A percentile compares a stretch with the other conserved stretches of the same genome.
Conservation (phyloP, 64 coral and sea anemone genomes). For the Dendronephthya gigantea region DNA sequence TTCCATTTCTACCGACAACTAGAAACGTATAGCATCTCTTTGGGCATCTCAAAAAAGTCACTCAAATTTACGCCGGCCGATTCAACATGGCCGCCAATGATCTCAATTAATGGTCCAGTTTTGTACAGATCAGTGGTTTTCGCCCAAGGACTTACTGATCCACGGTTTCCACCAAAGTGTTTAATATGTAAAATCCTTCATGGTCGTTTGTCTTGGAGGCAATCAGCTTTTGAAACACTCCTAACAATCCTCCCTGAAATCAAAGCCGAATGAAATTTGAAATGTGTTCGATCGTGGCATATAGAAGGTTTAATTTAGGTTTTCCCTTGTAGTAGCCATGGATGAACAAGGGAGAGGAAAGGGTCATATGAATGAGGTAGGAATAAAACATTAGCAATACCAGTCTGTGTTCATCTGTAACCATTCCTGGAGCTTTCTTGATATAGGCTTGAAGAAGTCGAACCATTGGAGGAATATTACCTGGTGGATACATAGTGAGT, state of each 20-base stretch:
- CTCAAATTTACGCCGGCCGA: no score
- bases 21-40: no score
- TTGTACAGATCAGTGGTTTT: not conserved
- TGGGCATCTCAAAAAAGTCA: no score
- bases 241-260: slow-evolving; percentile 65
- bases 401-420: slow-evolving; percentile 59
- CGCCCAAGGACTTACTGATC: slow-evolving; percentile 45
- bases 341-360: no score
- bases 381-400: no score
- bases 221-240: slow-evolving; percentile 95
- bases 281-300: no score
- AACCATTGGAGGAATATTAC: slow-evolving; percentile 91
- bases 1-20: no score
- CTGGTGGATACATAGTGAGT: slow-evolving; percentile 12
- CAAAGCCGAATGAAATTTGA: not conserved
- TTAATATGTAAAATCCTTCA: slow-evolving; percentile 91
- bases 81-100: no score
- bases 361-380: no score
- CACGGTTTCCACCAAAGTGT: slow-evolving; percentile 78
- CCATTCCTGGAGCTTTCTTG: slow-evolving; percentile 63
- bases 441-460: slow-evolving; percentile 90
- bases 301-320: no score
- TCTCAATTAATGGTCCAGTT: no score
- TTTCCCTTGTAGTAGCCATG: not conserved
- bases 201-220: slow-evolving; percentile 89